These are phyloP conservation scores for Euphydryas editha DNA, from an alignment of 2,888 invertebrate genomes.

Conservation along the genomic window DNA sequence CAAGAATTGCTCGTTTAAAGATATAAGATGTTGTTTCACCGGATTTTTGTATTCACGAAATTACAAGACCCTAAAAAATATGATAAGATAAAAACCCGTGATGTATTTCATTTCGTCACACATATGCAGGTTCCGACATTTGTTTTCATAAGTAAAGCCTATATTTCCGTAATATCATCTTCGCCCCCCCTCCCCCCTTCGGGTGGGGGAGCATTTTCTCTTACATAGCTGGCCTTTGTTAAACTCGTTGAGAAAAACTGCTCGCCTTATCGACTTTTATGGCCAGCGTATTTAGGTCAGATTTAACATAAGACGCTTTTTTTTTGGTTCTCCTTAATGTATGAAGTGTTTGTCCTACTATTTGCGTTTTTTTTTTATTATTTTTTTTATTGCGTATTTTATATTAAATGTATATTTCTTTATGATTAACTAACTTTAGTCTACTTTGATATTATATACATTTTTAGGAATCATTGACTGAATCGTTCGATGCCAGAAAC, in stretches of 20 bases:
- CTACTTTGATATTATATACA: too few relatives aligned
- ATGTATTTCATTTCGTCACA: slow-evolving; percentile 23
- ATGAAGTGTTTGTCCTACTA: not conserved
- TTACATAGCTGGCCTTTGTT: slow-evolving; percentile 39
- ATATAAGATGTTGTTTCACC: too few relatives aligned
- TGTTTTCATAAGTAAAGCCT: slow-evolving; percentile 38
- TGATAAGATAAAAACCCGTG: too few relatives aligned
- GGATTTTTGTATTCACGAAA: too few relatives aligned
- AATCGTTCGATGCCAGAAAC: too few relatives aligned
- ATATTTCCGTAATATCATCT: slow-evolving; percentile 37
- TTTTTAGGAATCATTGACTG: too few relatives aligned
- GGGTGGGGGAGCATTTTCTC: slow-evolving; percentile 30
- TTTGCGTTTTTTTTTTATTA: not conserved
- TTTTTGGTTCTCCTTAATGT: slow-evolving; percentile 10
- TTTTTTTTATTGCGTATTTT: not conserved
- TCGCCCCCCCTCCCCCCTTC: slow-evolving; percentile 20
- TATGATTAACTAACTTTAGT: too few relatives aligned
- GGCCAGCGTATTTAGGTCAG: slow-evolving; percentile 33
- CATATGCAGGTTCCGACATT: slow-evolving; percentile 35
- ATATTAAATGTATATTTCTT: too few relatives aligned
- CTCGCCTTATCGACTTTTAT: slow-evolving; percentile 39
- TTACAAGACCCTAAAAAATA: too few relatives aligned
- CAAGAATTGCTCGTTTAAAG: too few relatives aligned
- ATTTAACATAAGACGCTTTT: slow-evolving; percentile 23
- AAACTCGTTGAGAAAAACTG: slow-evolving; percentile 39